Base-by-base conservation (phyloP, 1,140 invertebrate species). In the Rhagoletis pomonella region DNA sequence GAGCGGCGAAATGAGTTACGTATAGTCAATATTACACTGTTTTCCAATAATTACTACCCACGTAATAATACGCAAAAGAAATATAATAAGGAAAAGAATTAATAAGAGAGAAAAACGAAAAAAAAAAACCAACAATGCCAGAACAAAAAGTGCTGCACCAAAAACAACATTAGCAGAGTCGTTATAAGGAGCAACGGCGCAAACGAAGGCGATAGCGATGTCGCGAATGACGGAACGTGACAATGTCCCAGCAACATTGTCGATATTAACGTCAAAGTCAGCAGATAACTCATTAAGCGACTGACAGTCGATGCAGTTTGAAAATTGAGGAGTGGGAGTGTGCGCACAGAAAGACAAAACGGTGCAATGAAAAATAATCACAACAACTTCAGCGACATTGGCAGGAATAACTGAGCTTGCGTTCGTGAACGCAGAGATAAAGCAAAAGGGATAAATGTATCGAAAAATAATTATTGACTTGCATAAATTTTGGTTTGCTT, bases 221-320 rank as follows among this genome's bases (percentile, higher is more conserved):
- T 29, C 7, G n/a, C 29, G 47, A 81, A 55, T 81, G 47, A 58
- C 19, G n/a, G 10, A 47, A 17, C 47, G 19, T 58, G 73, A 50
- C 73, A 81, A 55, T 81, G n/a, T 81, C 19, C 7, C 47, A 19
- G 73, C 73, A 81, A 81, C 44, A 81, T 81, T 81, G 47, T 81
- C 67, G 50, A 55, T 58, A 55, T 81, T 73, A 73, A 73, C 67
- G 17, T 81, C 73, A 81, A 81, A 50, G 50, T 81, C 47, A 29
- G 73, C 47, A 81, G 44, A 81, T 55, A 81, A 81, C 73, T 81
- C 73, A 58, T 81, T 81, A 81, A 55, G 44, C 73, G 50, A 58
- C n/a, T 39, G 67, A 73, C 14, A 44, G 67, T 73, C 42, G 1
- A 14, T 62, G 42, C 12, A 12, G 12, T 47, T 2, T 3, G 0